These are phyloP conservation scores for Cherax quadricarinatus DNA, from an alignment of 1,140 invertebrate genomes.

Conservation along the genomic window DNA sequence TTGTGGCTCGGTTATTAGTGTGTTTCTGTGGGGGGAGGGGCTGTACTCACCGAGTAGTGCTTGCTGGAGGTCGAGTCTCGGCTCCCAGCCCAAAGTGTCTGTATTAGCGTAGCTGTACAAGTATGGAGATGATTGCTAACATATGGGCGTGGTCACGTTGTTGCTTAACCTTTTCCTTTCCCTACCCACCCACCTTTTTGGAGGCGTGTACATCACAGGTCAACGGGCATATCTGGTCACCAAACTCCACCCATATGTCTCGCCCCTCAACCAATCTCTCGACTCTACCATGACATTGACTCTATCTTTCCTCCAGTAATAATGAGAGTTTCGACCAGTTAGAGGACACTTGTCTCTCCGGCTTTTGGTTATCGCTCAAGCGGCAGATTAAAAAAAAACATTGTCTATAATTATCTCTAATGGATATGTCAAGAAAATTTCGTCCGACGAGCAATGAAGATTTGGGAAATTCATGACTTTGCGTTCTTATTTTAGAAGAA, in stretches of 20 bases:
- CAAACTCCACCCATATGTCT: neutral
- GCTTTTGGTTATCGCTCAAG: constrained; percentile 35
- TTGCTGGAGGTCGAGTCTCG: too few species aligned
- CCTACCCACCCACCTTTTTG: neutral
- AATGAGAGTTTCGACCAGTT: neutral
- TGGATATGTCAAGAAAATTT: constrained; percentile 52
- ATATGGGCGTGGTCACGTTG: neutral
- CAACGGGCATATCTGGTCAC: neutral
- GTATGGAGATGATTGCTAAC: neutral
- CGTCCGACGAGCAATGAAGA: constrained; percentile 24
- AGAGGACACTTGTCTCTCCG: constrained; percentile 32
- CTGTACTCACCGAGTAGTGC: too few species aligned
- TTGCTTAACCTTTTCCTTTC: neutral
- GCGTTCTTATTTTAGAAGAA: neutral
- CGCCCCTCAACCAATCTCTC: neutral
- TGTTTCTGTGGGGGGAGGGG: too few species aligned
- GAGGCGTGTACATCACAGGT: neutral
- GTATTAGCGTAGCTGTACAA: neutral
- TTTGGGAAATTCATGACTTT: constrained; percentile 30
- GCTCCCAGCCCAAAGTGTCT: too few species aligned
- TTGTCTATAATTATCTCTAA: constrained; percentile 47
- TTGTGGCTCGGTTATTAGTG: too few species aligned
- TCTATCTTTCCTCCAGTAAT: neutral
- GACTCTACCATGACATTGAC: neutral
- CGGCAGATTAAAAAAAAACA: constrained; percentile 35